A percentile compares a stretch with the other conserved stretches of the same genome.
These are phyloP conservation scores for Lota lota DNA, from an alignment of 2,113 vertebrate species.

Conservation along the genomic window DNA sequence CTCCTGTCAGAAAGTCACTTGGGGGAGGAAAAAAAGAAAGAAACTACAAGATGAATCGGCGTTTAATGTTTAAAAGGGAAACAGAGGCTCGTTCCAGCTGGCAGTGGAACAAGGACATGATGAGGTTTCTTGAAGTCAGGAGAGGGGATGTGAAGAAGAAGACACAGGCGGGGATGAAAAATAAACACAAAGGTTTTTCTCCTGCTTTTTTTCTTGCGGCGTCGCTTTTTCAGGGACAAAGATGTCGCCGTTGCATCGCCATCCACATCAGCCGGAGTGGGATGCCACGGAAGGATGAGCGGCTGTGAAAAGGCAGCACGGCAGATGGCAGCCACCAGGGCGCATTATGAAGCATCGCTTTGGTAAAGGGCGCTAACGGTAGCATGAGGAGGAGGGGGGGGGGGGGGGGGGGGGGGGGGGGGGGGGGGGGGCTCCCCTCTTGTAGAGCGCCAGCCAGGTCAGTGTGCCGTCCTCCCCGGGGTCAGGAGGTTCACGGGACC, in stretches of 20 bases:
- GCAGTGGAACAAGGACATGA: neutral
- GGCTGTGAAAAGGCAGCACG: constrained; percentile 47
- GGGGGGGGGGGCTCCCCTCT: no score
- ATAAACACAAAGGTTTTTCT: neutral
- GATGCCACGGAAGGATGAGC: constrained; percentile 27
- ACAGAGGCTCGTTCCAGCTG: neutral
- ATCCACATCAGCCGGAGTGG: no score
- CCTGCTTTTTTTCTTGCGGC: neutral
- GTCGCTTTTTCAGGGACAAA: neutral
- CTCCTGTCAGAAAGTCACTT: neutral
- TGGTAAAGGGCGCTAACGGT: constrained; percentile 24
- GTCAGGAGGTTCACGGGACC: no score
- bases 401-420: no score
- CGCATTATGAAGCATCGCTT: constrained; percentile 27
- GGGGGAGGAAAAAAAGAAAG: no score
- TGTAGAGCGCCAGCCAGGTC: no score
- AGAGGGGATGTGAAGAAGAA: neutral
- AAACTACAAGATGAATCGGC: neutral
- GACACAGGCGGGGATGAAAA: neutral
- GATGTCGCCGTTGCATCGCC: no score
- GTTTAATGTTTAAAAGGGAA: constrained; percentile 3
- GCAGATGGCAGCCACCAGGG: constrained; percentile 37
- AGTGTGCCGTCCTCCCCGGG: no score
- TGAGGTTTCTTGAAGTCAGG: neutral
- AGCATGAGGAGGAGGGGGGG: no score